Conservation (phyloP, 2,797 vertebrate genomes). For the Octomys mimax region DNA sequence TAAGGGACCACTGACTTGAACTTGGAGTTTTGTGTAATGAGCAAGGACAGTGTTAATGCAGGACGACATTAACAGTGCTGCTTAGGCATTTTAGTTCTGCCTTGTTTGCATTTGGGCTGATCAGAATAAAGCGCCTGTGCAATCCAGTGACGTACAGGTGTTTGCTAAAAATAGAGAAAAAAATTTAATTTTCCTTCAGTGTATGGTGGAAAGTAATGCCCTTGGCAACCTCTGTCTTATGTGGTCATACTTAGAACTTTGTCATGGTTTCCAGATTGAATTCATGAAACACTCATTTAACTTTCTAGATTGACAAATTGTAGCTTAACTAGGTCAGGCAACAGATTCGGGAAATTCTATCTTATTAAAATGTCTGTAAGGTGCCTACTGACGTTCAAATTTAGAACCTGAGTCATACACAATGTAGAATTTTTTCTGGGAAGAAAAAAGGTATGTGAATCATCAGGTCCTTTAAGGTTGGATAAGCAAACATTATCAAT, state of each 20-base stretch:
- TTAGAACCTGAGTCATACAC: not conserved
- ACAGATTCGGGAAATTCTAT: not conserved
- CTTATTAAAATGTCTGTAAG: not conserved
- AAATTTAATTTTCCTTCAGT: not conserved
- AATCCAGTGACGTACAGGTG: not conserved
- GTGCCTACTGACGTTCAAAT: not conserved
- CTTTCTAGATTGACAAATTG: constrained; percentile 57
- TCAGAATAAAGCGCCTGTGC: not conserved
- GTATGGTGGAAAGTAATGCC: not conserved
- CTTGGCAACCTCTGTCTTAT: not conserved
- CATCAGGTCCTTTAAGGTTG: not conserved
- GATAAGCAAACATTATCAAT: not conserved
- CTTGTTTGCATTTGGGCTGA: not conserved
- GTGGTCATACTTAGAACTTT: not conserved
- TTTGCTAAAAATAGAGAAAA: constrained; percentile 33
- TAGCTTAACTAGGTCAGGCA: not conserved
- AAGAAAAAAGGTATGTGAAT: not conserved
- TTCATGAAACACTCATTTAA: constrained; percentile 43
- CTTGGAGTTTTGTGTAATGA: not conserved
- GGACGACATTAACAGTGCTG: not conserved
- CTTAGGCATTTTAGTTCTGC: not conserved
- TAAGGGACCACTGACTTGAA: not conserved
- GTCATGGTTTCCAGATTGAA: not conserved
- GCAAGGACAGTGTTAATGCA: too few relatives aligned
- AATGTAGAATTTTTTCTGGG: not conserved